Evolutionary conservation across 2,888 invertebrate genomes (phyloP).

Genomic region (Thecocarcelia acutangulata): DNA sequence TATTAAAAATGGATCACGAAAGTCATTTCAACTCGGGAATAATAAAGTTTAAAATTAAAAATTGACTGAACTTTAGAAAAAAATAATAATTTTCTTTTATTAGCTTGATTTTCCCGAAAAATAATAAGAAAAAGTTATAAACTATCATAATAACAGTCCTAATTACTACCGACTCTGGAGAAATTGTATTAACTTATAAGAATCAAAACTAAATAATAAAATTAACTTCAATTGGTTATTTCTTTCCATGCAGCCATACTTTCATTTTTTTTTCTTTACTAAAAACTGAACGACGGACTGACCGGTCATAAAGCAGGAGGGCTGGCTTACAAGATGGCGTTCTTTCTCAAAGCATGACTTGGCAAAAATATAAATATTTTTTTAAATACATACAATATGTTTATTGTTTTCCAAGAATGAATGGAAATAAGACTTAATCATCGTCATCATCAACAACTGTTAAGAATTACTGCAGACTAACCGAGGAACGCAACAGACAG

Average conservation of each 20-base stretch:
- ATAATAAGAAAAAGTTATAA: no score
- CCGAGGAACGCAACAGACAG: conserved; percentile 64
- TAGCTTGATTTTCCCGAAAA: no score
- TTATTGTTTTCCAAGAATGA: conserved; percentile 73
- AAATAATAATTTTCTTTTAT: no score
- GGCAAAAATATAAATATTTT: conserved; percentile 45
- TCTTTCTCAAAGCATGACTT: conserved; percentile 60
- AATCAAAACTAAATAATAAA: conserved; percentile 43
- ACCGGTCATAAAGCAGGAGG: conserved; percentile 41
- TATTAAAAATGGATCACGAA: no score
- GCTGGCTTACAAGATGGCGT: conserved; percentile 67
- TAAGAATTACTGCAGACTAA: conserved; percentile 37
- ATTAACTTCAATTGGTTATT: conserved; percentile 63
- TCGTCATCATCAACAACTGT: conserved; percentile 53
- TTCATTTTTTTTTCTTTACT: conserved; percentile 34
- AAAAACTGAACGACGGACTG: conserved; percentile 28
- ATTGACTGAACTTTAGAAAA: no score
- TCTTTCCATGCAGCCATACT: conserved; percentile 26
- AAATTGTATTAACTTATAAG: conserved; percentile 4
- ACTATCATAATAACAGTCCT: no score
- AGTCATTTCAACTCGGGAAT: no score
- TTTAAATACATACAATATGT: conserved; percentile 23
- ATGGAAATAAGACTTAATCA: conserved; percentile 79
- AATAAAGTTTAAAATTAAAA: no score
- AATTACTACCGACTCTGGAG: background rate